phyloP scores from a whole-genome alignment of 2,888 invertebrate genomes.

The Rhaphigaster nebulosa region DNA sequence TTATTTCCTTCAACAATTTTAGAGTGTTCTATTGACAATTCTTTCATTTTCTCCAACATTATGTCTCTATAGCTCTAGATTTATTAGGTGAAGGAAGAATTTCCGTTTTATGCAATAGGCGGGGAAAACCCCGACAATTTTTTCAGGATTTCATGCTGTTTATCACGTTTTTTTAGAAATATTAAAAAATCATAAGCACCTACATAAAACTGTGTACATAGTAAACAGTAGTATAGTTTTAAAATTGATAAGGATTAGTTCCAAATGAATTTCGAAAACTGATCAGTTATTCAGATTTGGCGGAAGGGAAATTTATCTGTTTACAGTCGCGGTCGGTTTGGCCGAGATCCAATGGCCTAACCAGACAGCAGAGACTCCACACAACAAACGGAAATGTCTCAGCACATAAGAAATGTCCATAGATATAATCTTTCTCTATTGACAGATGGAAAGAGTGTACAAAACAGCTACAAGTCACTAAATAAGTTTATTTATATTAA shows the following conservation, averaged over 20 bases:
- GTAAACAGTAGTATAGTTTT: not conserved
- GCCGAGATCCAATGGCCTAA: not conserved
- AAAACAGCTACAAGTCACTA: not conserved
- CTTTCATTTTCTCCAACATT: too few species aligned
- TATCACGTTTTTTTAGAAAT: too few species aligned
- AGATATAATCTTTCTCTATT: not conserved
- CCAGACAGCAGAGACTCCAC: not conserved
- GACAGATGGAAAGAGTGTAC: not conserved
- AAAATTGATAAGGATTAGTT: not conserved
- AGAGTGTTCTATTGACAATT: too few species aligned
- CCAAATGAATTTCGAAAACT: not conserved
- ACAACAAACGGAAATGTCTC: not conserved
- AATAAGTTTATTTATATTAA: not conserved
- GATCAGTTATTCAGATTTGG: not conserved
- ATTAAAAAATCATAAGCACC: too few species aligned
- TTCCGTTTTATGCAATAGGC: too few species aligned
- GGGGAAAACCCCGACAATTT: too few species aligned
- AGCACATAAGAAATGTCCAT: not conserved
- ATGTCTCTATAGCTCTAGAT: too few species aligned
- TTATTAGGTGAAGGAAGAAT: too few species aligned
- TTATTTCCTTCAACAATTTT: too few species aligned
- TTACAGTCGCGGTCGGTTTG: not conserved
- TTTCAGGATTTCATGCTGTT: too few species aligned
- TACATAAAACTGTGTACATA: too few species aligned
- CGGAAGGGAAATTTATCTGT: constrained; percentile 12